These are phyloP conservation scores for Elaphurus davidianus DNA, from an alignment of 2,113 vertebrate genomes.

Conservation along the genomic window DNA sequence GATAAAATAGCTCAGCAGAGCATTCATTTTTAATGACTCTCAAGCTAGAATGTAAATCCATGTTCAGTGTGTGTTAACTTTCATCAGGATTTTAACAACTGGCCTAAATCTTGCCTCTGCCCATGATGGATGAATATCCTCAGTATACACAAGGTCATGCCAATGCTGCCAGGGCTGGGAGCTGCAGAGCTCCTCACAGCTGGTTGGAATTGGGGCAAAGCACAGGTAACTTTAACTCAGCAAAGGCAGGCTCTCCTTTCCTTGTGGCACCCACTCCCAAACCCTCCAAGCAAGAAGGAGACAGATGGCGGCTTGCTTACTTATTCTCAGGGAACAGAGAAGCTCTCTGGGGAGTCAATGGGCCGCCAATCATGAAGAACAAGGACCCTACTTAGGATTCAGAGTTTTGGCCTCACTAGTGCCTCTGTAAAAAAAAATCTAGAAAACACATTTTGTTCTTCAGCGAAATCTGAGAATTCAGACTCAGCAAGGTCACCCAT, in stretches of 20 bases:
- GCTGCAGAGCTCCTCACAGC: neutral
- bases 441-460: neutral
- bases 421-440: neutral
- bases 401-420: neutral
- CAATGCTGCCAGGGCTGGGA: neutral
- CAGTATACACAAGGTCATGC: rapidly evolving
- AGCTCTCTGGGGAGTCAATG: neutral
- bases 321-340: neutral
- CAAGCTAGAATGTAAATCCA: neutral
- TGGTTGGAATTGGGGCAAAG: rapidly evolving
- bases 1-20: neutral
- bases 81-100: neutral
- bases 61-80: neutral
- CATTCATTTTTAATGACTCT: conserved; percentile 33
- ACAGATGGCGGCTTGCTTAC: neutral
- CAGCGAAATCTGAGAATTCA: neutral
- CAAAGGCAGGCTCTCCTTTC: neutral
- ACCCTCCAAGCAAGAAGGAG: neutral
- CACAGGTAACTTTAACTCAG: rapidly evolving
- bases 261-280: neutral
- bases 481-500: neutral
- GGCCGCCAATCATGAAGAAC: neutral
- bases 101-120: neutral
- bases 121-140: neutral
- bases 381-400: neutral